Base-by-base conservation (phyloP, 2,113 vertebrate species). In the Dinomys branickii region DNA sequence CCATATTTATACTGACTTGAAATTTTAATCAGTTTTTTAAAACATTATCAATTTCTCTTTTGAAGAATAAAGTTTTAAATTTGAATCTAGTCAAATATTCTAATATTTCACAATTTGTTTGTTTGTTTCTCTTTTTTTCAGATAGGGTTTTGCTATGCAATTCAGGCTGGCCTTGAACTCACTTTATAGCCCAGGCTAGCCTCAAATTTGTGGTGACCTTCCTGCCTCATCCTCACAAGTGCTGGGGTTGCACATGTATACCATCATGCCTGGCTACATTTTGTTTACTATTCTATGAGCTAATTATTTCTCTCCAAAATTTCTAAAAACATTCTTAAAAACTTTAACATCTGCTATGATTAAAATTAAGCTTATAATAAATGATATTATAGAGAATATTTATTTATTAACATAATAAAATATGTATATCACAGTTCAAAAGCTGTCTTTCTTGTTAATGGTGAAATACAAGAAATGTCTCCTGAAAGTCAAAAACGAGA, bases 361-460 rank as follows among this genome's bases (percentile, higher is more conserved):
- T 94, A 93, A 85, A 94, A 90, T 84, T 93, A 94, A 96, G 26
- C 26, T 71, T 90, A 87, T 82, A 95, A 91, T 63, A 97, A 91
- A 92, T 13, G 71, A 56, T 56, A 67, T 38, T 59, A 33, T 17
- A 65, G 22, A 88, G 41, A 77, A 78, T 24, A 7, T n/a, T 16
- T 52, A 61, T 88, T 93, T 41, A 3, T 54, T 71, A 83, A 67
- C 24, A 56, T 81, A 83, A 78, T 85, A 83, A 91, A 85, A 94
- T 33, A 56, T 20, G 54, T 47, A 5, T 10, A 67, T 54, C 56
- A 7, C 52, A 88, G 0, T 85, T 69, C 59, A 30, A 92, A 94
- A 52, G 8, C 22, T 28, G 61, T 20, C 44, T 8, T 50, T 19
- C 30, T 78, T 6, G 6, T 78, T 78, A 77, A 77, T 47, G 7